Conservation (phyloP, 2,797 vertebrate genomes). For the Pangasius sanitwongsei region DNA sequence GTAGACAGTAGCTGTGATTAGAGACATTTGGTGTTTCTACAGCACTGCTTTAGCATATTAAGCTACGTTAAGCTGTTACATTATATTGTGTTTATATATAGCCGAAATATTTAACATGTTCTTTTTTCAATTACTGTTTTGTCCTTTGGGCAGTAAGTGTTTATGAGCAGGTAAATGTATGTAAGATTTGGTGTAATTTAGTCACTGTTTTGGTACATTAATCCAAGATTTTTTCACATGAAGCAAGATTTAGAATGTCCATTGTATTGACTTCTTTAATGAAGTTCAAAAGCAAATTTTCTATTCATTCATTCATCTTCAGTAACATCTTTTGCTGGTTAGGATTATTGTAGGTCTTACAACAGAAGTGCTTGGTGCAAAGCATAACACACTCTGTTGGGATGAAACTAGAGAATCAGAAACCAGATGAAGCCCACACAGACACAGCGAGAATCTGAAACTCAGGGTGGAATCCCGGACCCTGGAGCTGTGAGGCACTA, state of each 20-base stretch:
- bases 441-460: background rate
- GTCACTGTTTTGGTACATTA: background rate
- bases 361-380: background rate
- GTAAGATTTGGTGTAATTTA: background rate
- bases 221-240: background rate
- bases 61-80: background rate
- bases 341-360: background rate
- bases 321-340: background rate
- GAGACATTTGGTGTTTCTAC: background rate
- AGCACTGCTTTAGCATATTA: background rate
- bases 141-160: background rate
- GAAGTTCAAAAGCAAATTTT: no score
- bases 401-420: background rate
- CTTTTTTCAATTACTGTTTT: background rate
- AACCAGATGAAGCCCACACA: background rate
- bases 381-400: background rate
- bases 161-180: background rate
- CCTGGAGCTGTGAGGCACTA: no score
- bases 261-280: no score
- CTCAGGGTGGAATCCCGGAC: background rate
- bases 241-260: no score
- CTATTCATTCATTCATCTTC: background rate
- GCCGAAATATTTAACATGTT: background rate
- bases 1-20: background rate
- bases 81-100: background rate